These are phyloP conservation scores for Zaprionus bogoriensis DNA, from an alignment of 2,888 invertebrate species.

Conservation along the genomic window DNA sequence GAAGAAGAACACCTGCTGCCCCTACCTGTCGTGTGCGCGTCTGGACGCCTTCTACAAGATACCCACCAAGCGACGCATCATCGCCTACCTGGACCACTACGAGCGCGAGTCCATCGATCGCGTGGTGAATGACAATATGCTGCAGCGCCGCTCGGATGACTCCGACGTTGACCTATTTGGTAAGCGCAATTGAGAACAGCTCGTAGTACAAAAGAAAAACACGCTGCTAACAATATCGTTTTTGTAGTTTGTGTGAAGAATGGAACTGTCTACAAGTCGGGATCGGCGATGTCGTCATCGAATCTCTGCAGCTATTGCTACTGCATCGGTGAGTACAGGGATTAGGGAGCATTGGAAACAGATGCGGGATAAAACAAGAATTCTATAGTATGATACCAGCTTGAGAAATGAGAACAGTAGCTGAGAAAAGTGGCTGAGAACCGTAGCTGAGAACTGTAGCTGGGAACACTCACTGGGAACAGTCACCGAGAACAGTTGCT, in stretches of 20 bases:
- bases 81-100: slow-evolving; percentile 81
- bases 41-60: slow-evolving; percentile 79
- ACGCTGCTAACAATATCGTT: neutral
- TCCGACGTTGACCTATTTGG: slow-evolving; percentile 79
- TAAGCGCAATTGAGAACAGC: slow-evolving; percentile 26
- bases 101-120: slow-evolving; percentile 81
- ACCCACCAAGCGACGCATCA: slow-evolving; percentile 79
- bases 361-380: too few species aligned
- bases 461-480: neutral
- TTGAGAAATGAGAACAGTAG: neutral
- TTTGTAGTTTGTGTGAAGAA: slow-evolving; percentile 80
- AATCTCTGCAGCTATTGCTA: slow-evolving; percentile 94
- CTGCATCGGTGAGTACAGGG: slow-evolving; percentile 85
- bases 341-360: neutral
- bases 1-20: slow-evolving; percentile 88
- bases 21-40: slow-evolving; percentile 90
- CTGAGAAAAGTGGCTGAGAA: neutral
- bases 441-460: neutral
- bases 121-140: slow-evolving; percentile 80
- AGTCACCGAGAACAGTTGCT: neutral
- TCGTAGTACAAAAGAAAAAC: neutral
- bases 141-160: slow-evolving; percentile 81
- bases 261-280: slow-evolving; percentile 81
- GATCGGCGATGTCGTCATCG: slow-evolving; percentile 91
- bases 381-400: too few species aligned